A percentile compares a stretch with the other conserved stretches of the same genome.
These are phyloP conservation scores for Acronicta aceris DNA, from an alignment of 2,888 invertebrate species.

Conservation along the genomic window DNA sequence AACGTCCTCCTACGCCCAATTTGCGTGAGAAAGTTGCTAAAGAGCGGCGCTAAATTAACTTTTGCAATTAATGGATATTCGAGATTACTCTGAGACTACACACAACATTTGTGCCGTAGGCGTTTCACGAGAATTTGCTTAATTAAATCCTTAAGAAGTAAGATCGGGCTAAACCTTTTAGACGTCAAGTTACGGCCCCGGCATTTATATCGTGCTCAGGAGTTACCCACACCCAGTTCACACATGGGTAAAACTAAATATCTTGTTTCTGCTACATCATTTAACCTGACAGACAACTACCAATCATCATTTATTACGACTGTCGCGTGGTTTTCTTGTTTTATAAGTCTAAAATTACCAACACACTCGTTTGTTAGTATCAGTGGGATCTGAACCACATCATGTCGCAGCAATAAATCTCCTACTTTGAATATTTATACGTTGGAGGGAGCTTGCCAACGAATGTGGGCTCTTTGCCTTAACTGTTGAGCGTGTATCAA, in stretches of 20 bases:
- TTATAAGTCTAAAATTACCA: constrained; percentile 52
- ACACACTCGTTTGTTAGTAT: constrained; percentile 43
- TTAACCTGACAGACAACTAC: constrained; percentile 38
- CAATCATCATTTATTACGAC: constrained; percentile 56
- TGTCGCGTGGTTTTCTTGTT: constrained; percentile 45
- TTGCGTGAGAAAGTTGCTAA: constrained; percentile 68
- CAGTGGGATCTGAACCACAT: constrained; percentile 58
- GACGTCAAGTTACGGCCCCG: constrained; percentile 18
- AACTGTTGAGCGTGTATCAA: constrained; percentile 63
- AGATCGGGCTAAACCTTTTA: constrained; percentile 8
- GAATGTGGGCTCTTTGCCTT: constrained; percentile 62
- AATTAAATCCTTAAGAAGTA: constrained; percentile 38
- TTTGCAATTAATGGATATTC: constrained; percentile 62
- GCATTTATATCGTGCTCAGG: constrained; percentile 26
- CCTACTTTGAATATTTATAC: constrained; percentile 63
- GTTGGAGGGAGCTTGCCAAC: constrained; percentile 63
- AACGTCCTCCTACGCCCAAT: constrained; percentile 73
- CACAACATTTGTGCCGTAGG: constrained; percentile 23
- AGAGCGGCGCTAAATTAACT: constrained; percentile 62
- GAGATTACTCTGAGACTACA: constrained; percentile 45
- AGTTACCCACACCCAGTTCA: constrained; percentile 22
- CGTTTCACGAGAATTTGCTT: constrained; percentile 22
- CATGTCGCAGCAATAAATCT: constrained; percentile 66
- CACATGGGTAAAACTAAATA: constrained; percentile 42
- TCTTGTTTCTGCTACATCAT: constrained; percentile 43